These are phyloP conservation scores for Drosophila sordidula DNA, from an alignment of 2,888 invertebrate genomes.

Conservation along the genomic window DNA sequence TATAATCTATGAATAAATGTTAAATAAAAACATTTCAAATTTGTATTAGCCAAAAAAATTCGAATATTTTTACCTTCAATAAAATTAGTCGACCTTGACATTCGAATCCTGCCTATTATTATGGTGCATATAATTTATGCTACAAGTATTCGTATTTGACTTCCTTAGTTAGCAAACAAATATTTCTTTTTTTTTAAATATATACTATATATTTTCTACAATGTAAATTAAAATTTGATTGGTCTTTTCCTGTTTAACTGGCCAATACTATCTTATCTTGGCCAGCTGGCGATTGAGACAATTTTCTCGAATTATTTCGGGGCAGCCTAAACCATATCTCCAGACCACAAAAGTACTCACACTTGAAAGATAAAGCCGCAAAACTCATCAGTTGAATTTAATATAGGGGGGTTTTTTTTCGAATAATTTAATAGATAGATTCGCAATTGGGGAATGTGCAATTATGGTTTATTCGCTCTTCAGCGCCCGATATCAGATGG, in stretches of 20 bases:
- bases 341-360: neutral
- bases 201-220: too few relatives aligned
- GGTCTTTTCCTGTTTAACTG: neutral
- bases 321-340: neutral
- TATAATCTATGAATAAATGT: too few relatives aligned
- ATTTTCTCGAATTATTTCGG: neutral
- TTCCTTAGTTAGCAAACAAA: too few relatives aligned
- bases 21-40: too few relatives aligned
- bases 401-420: neutral
- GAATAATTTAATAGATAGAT: neutral
- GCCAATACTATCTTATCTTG: neutral
- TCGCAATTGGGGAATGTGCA: slow-evolving; percentile 4
- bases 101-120: too few relatives aligned
- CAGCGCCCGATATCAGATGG: neutral
- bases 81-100: too few relatives aligned
- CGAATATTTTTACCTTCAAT: too few relatives aligned
- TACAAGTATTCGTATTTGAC: too few relatives aligned
- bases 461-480: neutral
- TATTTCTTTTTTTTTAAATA: too few relatives aligned
- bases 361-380: neutral
- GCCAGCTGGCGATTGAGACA: neutral
- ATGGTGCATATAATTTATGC: too few relatives aligned
- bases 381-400: too few relatives aligned
- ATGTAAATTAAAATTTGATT: neutral
- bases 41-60: too few relatives aligned